Conservation (phyloP, 2,797 vertebrate genomes). For the Gymnothorax reevesii region DNA sequence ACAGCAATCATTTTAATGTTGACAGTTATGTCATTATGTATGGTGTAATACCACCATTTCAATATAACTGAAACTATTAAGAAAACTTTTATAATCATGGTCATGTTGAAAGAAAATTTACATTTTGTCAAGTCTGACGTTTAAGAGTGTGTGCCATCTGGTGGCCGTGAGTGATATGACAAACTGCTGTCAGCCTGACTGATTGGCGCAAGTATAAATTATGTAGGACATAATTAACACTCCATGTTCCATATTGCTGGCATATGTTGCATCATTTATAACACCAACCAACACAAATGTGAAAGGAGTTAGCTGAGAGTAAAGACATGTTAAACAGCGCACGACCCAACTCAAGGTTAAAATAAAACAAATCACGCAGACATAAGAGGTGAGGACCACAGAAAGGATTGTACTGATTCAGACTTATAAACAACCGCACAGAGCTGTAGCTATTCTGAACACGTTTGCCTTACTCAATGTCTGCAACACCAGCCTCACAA, state of each 20-base stretch:
- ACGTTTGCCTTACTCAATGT: neutral
- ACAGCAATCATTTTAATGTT: neutral
- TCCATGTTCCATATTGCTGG: neutral
- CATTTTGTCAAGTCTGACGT: neutral
- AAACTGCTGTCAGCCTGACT: neutral
- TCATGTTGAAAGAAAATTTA: neutral
- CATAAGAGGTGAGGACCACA: neutral
- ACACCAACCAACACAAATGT: neutral
- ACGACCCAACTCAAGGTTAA: neutral
- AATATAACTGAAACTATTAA: neutral
- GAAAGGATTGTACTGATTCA: conserved; percentile 13
- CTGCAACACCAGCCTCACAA: neutral
- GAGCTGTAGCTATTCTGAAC: neutral
- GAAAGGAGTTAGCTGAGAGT: neutral
- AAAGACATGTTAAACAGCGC: neutral
- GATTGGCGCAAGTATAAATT: neutral
- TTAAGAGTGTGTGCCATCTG: conserved; percentile 9
- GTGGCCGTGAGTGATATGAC: neutral
- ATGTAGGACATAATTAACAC: neutral
- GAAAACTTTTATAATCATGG: neutral
- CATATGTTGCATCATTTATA: neutral
- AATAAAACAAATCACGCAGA: conserved; percentile 19
- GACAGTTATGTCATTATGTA: neutral
- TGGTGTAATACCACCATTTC: neutral
- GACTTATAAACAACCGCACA: neutral